These are phyloP conservation scores for Diadema setosum DNA, from an alignment of 35 echinoderm and acorn worm genomes.

Conservation along the genomic window DNA sequence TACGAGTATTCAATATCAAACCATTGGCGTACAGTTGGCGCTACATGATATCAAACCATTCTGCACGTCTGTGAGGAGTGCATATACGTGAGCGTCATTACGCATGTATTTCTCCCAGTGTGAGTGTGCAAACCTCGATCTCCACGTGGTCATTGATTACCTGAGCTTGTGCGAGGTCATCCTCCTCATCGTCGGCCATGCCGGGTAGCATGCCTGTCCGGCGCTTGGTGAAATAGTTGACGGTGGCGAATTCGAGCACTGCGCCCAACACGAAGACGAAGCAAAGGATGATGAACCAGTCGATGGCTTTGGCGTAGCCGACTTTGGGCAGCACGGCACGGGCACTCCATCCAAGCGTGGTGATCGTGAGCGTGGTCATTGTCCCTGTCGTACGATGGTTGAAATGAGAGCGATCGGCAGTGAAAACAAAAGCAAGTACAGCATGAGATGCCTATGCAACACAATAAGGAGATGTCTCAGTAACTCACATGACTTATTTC, in stretches of 20 bases:
- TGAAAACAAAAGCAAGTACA: too few species aligned
- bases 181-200: constrained; percentile 85
- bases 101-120: too few species aligned
- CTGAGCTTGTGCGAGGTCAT: constrained; percentile 76
- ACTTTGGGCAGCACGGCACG: constrained; percentile 85
- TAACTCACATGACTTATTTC: too few species aligned
- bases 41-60: too few species aligned
- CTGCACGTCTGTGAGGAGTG: too few species aligned
- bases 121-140: background rate
- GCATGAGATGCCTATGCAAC: too few species aligned
- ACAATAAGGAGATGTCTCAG: too few species aligned
- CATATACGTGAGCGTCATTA: too few species aligned
- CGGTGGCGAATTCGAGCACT: constrained; percentile 82
- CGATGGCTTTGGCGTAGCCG: constrained; percentile 88
- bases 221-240: constrained; percentile 90
- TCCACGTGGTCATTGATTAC: constrained; percentile 17
- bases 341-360: constrained; percentile 76
- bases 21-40: too few species aligned
- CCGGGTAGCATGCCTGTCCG: constrained; percentile 80
- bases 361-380: constrained; percentile 89
- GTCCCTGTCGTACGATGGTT: constrained; percentile 75
- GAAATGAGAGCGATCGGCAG: too few species aligned
- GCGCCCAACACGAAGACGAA: constrained; percentile 90
- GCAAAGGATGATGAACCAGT: constrained; percentile 79
- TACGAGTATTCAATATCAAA: too few species aligned